Evolutionary conservation across 1,140 invertebrate species (phyloP), one percentile per base, ranked within the genome.

Genomic region (Eriocheir sinensis): DNA sequence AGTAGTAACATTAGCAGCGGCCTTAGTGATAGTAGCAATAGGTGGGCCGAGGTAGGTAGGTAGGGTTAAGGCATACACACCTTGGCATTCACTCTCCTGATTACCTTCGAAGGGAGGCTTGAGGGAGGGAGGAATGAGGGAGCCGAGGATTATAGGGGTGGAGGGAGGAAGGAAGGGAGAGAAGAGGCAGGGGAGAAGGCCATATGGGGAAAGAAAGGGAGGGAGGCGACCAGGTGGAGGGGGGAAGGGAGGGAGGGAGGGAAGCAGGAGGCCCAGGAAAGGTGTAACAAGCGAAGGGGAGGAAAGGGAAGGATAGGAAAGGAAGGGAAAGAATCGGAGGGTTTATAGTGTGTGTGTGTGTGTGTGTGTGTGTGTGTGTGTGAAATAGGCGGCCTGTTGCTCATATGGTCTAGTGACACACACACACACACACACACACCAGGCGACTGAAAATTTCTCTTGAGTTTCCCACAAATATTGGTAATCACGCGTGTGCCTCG

Each of bases 1-100:
- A 6, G 60, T 34, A 53, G 88, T 32, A 27, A 36, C 27, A 36
- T 21, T 27, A 36, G 89, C 4, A 36, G 30, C 34, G 0, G 83
- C 38, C 27, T 30, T 86, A 3, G 32, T 86, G 30, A 48, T 48
- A 21, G 2, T 34, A 0, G 44, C 21, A 0, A 34, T 27, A 32
- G 89, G 21, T 27, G n/a, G 60, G 60, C 60, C 6, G 60, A 21
- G 53, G 53, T 72, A 72, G 53, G 53, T 72, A 72, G 60, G n/a
- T 72, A 72, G 60, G 60, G 60, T 72, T 72, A 72, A 72, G 27
- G 4, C 21, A 30, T 12, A 88, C 48, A 30, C 27, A 88, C 48
- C 83, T 3, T 38, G 48, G 53, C 81, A 89, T 89, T 93, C 83
- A 93, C 81, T 93, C 85, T 72, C 48, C 83, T 93, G 92, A 93